These are phyloP conservation scores for Mercenaria mercenaria DNA, from an alignment of 1,140 invertebrate genomes.

Conservation along the genomic window DNA sequence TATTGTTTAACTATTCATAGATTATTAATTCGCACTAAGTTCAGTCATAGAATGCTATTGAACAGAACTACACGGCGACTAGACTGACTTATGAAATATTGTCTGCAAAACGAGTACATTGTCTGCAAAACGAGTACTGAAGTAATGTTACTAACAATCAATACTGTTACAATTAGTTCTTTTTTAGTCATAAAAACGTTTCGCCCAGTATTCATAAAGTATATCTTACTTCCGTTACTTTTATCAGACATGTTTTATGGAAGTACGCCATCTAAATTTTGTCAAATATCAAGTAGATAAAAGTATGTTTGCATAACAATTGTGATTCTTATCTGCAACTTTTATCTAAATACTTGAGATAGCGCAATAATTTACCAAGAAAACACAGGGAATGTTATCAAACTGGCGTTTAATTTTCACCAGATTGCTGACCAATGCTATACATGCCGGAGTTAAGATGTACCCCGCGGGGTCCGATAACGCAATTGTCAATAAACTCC, in stretches of 20 bases:
- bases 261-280: not conserved
- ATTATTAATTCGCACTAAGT: slow-evolving; percentile 60
- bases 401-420: slow-evolving; percentile 17
- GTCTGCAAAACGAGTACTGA: not conserved
- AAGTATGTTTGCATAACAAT: slow-evolving; percentile 32
- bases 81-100: not conserved
- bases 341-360: slow-evolving; percentile 37
- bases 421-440: not conserved
- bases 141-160: not conserved
- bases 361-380: slow-evolving; percentile 51
- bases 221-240: not conserved
- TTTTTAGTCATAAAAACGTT: too few species aligned
- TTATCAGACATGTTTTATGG: not conserved
- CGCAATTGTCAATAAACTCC: slow-evolving; percentile 43
- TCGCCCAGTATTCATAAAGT: not conserved
- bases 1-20: slow-evolving; percentile 46
- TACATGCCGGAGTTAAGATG: slow-evolving; percentile 12
- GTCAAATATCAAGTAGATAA: not conserved
- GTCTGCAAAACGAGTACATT: not conserved
- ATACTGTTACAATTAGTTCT: not conserved
- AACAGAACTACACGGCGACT: not conserved
- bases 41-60: not conserved
- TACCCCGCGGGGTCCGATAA: slow-evolving; percentile 29
- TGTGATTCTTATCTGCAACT: not conserved
- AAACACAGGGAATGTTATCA: slow-evolving; percentile 43